A percentile compares a stretch with the other conserved stretches of the same genome.
phyloP scores from a whole-genome alignment of 1,140 invertebrate genomes.

The Cydia pomonella region DNA sequence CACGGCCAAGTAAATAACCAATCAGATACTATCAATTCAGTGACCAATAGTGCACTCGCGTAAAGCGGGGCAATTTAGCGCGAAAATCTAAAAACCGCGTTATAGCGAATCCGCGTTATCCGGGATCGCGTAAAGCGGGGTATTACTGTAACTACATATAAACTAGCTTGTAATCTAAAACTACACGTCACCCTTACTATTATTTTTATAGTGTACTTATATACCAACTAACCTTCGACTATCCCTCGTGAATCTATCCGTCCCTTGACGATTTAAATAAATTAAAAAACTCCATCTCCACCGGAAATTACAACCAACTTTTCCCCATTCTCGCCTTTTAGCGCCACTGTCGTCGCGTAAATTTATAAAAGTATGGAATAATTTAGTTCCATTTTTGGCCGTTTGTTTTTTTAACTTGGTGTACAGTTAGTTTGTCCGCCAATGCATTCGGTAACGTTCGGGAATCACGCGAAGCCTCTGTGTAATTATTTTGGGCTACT shows the following conservation, averaged over 20 bases:
- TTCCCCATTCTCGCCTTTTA: not conserved
- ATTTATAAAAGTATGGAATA: not conserved
- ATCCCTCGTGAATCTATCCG: not conserved
- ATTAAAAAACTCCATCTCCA: conserved; percentile 1
- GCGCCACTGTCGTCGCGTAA: not conserved
- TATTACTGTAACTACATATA: too few relatives aligned
- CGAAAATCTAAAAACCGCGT: too few relatives aligned
- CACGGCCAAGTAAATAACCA: too few relatives aligned
- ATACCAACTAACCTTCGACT: not conserved
- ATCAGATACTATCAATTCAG: too few relatives aligned
- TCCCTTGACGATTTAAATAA: conserved; percentile 1
- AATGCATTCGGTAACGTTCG: conserved; percentile 13
- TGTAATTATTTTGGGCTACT: conserved; percentile 10
- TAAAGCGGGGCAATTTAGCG: too few relatives aligned
- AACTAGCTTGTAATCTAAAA: too few relatives aligned
- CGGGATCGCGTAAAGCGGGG: too few relatives aligned
- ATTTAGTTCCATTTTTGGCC: not conserved
- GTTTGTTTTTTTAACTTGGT: not conserved
- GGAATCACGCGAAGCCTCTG: conserved; percentile 9
- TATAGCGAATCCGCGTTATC: too few relatives aligned
- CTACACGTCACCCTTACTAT: too few relatives aligned
- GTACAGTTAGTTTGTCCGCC: not conserved
- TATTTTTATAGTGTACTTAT: not conserved
- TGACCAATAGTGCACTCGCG: too few relatives aligned
- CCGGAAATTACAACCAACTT: not conserved